A percentile compares a stretch with the other conserved stretches of the same genome.
These are phyloP conservation scores for Acrossocheilus wenchowensis DNA, from an alignment of 2,797 vertebrate genomes.

Conservation along the genomic window DNA sequence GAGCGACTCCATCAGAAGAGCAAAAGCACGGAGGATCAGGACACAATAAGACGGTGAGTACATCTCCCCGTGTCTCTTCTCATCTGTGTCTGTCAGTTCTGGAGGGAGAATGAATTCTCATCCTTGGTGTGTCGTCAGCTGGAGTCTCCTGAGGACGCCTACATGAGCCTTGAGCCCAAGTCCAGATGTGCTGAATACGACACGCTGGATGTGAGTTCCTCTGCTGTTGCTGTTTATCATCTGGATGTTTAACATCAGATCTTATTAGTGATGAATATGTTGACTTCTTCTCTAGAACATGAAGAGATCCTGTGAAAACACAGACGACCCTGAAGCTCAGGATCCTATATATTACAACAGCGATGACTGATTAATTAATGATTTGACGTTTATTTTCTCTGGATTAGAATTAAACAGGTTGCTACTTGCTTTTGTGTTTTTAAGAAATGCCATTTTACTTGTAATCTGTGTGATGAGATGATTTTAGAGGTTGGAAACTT, in stretches of 20 bases:
- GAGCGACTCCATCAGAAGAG: not conserved
- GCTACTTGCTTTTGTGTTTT: not conserved
- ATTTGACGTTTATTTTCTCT: too few relatives aligned
- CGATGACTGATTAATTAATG: too few relatives aligned
- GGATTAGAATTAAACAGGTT: too few relatives aligned
- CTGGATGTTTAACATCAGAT: not conserved
- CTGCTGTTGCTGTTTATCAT: not conserved
- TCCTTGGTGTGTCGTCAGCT: not conserved
- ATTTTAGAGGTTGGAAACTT: too few relatives aligned
- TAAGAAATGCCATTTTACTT: too few relatives aligned
- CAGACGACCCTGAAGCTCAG: not conserved
- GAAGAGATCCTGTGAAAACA: not conserved
- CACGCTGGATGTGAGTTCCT: constrained; percentile 34
- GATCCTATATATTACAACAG: too few relatives aligned
- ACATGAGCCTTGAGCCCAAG: constrained; percentile 32
- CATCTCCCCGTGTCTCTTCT: not conserved
- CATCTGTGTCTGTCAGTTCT: not conserved
- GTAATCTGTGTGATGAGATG: too few relatives aligned
- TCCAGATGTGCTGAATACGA: constrained; percentile 27
- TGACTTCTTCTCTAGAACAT: constrained; percentile 8
- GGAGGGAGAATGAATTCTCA: not conserved
- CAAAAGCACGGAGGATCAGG: not conserved
- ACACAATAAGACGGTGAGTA: not conserved
- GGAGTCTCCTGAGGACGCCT: not conserved
- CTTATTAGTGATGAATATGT: not conserved